Conservation (phyloP, 2,113 vertebrate genomes). For the Paramormyrops kingsleyae region DNA sequence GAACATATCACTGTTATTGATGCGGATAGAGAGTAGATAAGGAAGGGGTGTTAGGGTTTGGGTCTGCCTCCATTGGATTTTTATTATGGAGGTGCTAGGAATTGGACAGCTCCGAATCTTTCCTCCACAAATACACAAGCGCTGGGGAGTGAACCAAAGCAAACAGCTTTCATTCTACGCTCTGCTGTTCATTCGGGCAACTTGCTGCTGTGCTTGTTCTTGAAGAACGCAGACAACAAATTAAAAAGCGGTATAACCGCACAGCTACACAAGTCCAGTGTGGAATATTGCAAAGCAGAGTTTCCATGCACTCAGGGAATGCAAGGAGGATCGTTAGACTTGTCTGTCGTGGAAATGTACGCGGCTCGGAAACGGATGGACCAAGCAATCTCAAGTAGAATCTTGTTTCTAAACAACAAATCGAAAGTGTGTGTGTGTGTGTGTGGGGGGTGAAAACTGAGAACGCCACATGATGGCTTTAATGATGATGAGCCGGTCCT, state of each 20-base stretch:
- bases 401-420: background rate
- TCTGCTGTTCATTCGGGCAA: background rate
- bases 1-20: conserved; percentile 25
- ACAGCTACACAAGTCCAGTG: background rate
- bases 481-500: conserved; percentile 30
- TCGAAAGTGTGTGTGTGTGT: background rate
- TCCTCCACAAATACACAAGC: conserved; percentile 43
- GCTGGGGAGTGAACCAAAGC: background rate
- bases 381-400: background rate
- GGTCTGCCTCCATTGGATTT: conserved; percentile 35
- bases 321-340: background rate
- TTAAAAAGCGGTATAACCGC: background rate
- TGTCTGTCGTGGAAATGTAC: background rate
- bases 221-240: background rate
- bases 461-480: background rate
- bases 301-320: background rate
- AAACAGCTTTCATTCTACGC: background rate
- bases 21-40: conserved; percentile 22
- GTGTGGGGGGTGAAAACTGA: background rate
- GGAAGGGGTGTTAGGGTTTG: conserved; percentile 4
- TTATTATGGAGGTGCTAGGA: conserved; percentile 37
- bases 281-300: background rate
- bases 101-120: conserved; percentile 38
- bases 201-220: background rate
- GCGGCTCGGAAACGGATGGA: background rate